Conservation (phyloP, 2,797 vertebrate species). For the Cyclopterus lumpus region DNA sequence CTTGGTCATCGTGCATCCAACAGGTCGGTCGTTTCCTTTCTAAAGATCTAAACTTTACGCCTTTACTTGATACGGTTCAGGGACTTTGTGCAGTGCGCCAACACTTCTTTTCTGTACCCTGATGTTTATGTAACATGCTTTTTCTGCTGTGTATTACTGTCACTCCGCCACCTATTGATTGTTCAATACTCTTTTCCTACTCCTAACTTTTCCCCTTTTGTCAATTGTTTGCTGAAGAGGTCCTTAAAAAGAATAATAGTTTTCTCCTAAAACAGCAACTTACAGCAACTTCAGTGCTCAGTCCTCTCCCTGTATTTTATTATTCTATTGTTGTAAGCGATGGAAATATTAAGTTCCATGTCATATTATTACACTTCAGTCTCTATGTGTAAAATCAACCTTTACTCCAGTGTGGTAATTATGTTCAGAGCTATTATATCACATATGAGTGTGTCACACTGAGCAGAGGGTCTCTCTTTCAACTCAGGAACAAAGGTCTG, state of each 20-base stretch:
- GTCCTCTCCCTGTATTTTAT: neutral
- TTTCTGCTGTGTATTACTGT: constrained; percentile 9
- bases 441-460: constrained; percentile 18
- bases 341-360: neutral
- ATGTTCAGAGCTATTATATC: constrained; percentile 12
- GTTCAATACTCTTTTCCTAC: neutral
- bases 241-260: neutral
- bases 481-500: constrained; percentile 75
- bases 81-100: too few species aligned
- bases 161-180: neutral
- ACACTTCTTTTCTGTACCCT: neutral
- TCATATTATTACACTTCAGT: constrained; percentile 7
- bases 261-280: neutral
- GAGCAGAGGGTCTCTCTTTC: neutral
- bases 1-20: constrained; percentile 13
- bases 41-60: constrained; percentile 11
- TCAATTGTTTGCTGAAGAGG: neutral
- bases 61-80: neutral
- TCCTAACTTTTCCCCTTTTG: neutral
- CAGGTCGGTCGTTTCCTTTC: constrained; percentile 66
- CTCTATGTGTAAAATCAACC: constrained; percentile 22
- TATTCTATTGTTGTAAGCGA: neutral
- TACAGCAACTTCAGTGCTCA: too few species aligned
- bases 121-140: neutral
- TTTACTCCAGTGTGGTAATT: constrained; percentile 26